Evolutionary conservation across 1,140 invertebrate species (phyloP).

Genomic region (Sycophaga agraensis): DNA sequence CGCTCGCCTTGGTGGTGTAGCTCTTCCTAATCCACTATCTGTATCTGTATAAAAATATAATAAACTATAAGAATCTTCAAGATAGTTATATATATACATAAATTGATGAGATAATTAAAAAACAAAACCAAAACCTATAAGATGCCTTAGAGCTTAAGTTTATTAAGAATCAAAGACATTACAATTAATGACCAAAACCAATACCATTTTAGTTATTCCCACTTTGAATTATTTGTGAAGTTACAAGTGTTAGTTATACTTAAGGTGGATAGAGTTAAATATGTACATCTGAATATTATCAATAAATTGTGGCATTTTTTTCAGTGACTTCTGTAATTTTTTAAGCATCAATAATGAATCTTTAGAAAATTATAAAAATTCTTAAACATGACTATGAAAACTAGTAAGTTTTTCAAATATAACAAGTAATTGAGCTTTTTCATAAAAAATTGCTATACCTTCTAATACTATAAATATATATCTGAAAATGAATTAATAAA

Average conservation of each 20-base stretch:
- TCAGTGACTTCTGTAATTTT: too few species aligned
- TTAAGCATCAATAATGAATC: too few species aligned
- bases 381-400: too few species aligned
- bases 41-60: slow-evolving; percentile 62
- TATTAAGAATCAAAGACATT: not conserved
- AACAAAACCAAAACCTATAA: slow-evolving; percentile 5
- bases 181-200: slow-evolving; percentile 12
- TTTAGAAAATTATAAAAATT: too few species aligned
- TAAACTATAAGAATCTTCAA: not conserved
- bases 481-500: slow-evolving; percentile 17
- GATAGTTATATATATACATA: not conserved
- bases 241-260: slow-evolving; percentile 5
- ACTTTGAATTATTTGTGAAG: not conserved
- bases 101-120: too few species aligned
- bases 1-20: slow-evolving; percentile 77
- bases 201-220: not conserved
- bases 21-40: slow-evolving; percentile 78
- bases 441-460: slow-evolving; percentile 19
- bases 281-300: too few species aligned
- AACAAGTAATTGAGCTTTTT: not conserved
- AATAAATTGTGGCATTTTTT: too few species aligned
- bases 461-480: slow-evolving; percentile 14
- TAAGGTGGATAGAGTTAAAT: too few species aligned
- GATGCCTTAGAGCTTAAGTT: slow-evolving; percentile 15
- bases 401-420: not conserved